Base-by-base conservation (phyloP, 1,140 invertebrate species). In the Sinonovacula constricta region DNA sequence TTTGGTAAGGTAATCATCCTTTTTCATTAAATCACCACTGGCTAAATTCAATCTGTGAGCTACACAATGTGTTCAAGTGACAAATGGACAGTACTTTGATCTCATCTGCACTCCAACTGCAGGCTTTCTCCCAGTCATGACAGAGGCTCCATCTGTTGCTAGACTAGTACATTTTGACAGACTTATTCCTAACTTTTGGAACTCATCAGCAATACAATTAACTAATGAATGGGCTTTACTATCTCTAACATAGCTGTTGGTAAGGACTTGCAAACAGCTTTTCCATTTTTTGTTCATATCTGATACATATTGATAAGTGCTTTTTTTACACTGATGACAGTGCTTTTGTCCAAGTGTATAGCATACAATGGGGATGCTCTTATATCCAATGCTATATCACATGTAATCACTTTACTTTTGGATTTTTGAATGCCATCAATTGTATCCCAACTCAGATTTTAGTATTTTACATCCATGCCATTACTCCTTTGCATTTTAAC, bases 31-130 rank as follows among this genome's bases (percentile, higher is more conserved):
- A 24, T 74, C 59, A 22, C 59, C 56, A 15, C 36, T 30, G 15
- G 71, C 60, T 22, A 74, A 26, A 53, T 74, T 74, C 0, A 74
- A n/a, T 54, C 71, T 60, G 39, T 72, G 22, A 26, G 56, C 56
- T 2, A 60, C 5, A 62, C 69, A 72, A 31, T 72, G 56, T 45
- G 36, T 72, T 18, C 53, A 45, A 14, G 34, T 49, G 31, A 22
- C 30, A 51, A 72, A 72, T n/a, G n/a, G n/a, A n/a, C n/a, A n/a
- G n/a, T n/a, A n/a, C n/a, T n/a, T n/a, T n/a, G n/a, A n/a, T n/a
- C n/a, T 12, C 1, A 72, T 34, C 26, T 70, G 68, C 28, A 15
- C 15, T 28, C 68, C 68, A 57, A 59, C 68, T 1, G 31, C 68
- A 14, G 68, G 14, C 1, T 59, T 5, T 24, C 49, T 70, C 0